phyloP scores from a whole-genome alignment of 2,113 vertebrate species.

The Caranx ignobilis region DNA sequence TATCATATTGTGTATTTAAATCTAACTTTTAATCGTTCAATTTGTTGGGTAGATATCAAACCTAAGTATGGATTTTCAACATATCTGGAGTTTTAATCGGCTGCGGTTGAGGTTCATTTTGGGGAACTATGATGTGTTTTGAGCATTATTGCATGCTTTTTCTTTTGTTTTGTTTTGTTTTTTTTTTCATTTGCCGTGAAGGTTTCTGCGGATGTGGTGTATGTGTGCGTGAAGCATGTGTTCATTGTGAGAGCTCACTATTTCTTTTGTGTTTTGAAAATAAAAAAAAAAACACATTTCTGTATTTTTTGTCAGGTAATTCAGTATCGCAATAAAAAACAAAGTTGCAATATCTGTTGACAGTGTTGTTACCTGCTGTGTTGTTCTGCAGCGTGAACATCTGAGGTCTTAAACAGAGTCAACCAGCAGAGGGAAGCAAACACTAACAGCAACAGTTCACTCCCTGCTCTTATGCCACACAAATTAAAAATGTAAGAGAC shows the following conservation, averaged over 20 bases:
- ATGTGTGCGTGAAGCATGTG: constrained; percentile 80
- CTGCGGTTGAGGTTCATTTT: constrained; percentile 35
- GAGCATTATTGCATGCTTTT: constrained; percentile 79
- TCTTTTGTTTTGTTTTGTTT: too few species aligned
- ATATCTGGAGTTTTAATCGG: constrained; percentile 44
- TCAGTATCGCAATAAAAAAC: constrained; percentile 76
- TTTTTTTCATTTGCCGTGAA: constrained; percentile 63
- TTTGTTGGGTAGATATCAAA: constrained; percentile 69
- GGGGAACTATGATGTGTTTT: constrained; percentile 56
- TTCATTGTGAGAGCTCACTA: constrained; percentile 72
- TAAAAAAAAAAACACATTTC: constrained; percentile 50
- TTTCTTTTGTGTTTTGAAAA: constrained; percentile 68
- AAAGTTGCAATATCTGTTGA: constrained; percentile 66
- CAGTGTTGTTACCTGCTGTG: constrained; percentile 15
- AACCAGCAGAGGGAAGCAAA: constrained; percentile 65
- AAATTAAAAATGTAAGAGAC: neutral
- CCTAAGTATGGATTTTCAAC: constrained; percentile 53
- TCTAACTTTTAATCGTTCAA: constrained; percentile 65
- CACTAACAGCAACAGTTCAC: neutral
- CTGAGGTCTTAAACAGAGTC: neutral
- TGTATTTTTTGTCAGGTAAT: constrained; percentile 76
- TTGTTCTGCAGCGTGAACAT: neutral
- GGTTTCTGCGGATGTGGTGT: constrained; percentile 70
- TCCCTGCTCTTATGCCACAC: neutral
- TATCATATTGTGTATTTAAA: constrained; percentile 66